Evolutionary conservation across 1,140 invertebrate genomes (phyloP).

Genomic region (Drosophila sulfurigaster): DNA sequence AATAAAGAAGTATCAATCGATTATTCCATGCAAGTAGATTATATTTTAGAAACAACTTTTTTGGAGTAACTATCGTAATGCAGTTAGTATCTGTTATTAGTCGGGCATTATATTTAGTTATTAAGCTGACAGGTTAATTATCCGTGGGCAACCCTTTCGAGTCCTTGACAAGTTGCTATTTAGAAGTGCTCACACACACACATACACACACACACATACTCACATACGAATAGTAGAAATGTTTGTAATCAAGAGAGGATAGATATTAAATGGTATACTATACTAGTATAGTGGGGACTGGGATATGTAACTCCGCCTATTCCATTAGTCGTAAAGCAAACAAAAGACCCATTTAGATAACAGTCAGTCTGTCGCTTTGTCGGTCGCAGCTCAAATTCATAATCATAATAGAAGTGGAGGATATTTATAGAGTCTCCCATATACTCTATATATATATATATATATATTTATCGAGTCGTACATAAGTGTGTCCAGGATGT

Average conservation of each 20-base stretch:
- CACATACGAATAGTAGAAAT: conserved; percentile 41
- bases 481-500: conserved; percentile 17
- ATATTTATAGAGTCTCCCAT: conserved; percentile 61
- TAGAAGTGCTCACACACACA: not conserved
- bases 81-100: conserved; percentile 13
- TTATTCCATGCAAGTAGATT: not conserved
- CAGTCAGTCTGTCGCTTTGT: conserved; percentile 32
- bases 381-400: conserved; percentile 61
- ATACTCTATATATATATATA: conserved; percentile 1
- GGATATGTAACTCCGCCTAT: conserved; percentile 50
- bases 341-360: conserved; percentile 83
- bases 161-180: conserved; percentile 36
- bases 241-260: conserved; percentile 55
- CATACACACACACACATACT: not conserved
- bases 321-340: conserved; percentile 67
- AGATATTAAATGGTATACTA: conserved; percentile 26
- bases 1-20: not conserved
- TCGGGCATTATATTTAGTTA: conserved; percentile 36
- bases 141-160: conserved; percentile 22
- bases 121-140: conserved; percentile 75
- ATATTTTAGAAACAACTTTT: not conserved
- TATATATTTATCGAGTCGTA: not conserved
- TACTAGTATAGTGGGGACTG: not conserved
- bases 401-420: conserved; percentile 71
- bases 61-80: not conserved